Evolutionary conservation across 2,888 invertebrate genomes (phyloP), one percentile per base, ranked within the genome.

Genomic region (Cephonodes hylas): DNA sequence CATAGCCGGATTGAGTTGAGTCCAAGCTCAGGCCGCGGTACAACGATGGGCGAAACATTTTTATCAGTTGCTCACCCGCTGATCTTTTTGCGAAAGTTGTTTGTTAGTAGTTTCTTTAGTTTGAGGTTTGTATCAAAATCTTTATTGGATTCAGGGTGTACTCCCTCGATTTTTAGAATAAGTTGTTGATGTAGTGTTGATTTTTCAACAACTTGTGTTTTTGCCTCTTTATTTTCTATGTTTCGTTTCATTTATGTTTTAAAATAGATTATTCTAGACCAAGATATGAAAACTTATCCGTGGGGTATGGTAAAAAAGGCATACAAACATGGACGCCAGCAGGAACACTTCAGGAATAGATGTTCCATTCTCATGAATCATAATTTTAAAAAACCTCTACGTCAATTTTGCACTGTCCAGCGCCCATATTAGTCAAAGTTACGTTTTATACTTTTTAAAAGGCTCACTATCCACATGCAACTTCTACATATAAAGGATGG

Each of bases 41-140:
- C 15, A 91, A 71, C 61, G 85, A 77, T 61, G 90, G 91, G 4
- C 91, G 91, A 59, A 91, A 88, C 90, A 91, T 91, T 45, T 61
- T 61, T 58, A 61, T 61, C 58, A 61, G 45, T 58, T 58, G 61
- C 23, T 61, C 61, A 61, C 45, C 57, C 45, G 61, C 25, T 23
- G 61, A 38, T 58, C 58, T 61, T 61, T 57, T 34, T 15, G 34
- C 3, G 42, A 31, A 4, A 61, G 57, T 44, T 34, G 27, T 60
- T 42, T 42, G 59, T 59, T 59, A 59, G 60, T 62, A 34, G 34
- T 48, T 60, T 22, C 42, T 27, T 42, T 46, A 20, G 22, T 23
- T 25, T 8, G 8, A 60, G 20, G 15, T 48, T 18, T 45, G 60
- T 60, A 60, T 60, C 53, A 53, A 53, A 53, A 53, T 31, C 22